phyloP scores from a whole-genome alignment of 2,797 vertebrate genomes.

The Syngnathus acus region DNA sequence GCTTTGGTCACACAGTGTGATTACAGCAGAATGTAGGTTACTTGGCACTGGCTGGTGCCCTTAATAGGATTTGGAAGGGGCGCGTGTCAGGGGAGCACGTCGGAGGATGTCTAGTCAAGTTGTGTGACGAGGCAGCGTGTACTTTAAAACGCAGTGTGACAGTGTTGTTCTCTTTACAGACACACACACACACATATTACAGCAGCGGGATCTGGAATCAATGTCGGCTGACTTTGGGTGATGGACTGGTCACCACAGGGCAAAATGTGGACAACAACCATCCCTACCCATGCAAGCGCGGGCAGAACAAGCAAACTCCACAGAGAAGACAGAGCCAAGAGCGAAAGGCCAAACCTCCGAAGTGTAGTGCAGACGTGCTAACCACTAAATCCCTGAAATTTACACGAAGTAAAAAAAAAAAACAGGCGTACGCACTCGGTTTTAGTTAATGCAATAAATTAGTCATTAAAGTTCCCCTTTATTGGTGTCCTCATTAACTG shows the following conservation, averaged over 20 bases:
- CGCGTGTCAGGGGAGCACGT: conserved; percentile 32
- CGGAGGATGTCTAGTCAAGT: conserved; percentile 47
- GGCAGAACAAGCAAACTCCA: background rate
- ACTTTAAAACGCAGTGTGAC: conserved; percentile 28
- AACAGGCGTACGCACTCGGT: background rate
- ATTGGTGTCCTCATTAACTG: background rate
- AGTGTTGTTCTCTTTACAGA: conserved; percentile 23
- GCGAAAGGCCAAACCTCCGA: background rate
- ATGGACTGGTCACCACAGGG: background rate
- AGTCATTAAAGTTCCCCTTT: background rate
- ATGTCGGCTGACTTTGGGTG: background rate
- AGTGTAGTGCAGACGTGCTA: background rate
- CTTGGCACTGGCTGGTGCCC: conserved; percentile 32
- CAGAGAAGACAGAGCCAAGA: background rate
- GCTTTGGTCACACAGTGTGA: conserved; percentile 35
- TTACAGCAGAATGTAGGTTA: conserved; percentile 60
- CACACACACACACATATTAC: conserved; percentile 9
- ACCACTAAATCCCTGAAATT: background rate
- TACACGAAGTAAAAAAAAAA: background rate
- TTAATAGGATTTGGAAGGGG: conserved; percentile 58
- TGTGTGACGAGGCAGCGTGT: conserved; percentile 37
- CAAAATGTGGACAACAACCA: background rate
- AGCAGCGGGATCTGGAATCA: background rate
- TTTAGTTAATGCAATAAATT: background rate
- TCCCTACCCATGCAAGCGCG: background rate